These are phyloP conservation scores for Branchellion lobata DNA, from an alignment of 2,888 invertebrate species.

Conservation along the genomic window DNA sequence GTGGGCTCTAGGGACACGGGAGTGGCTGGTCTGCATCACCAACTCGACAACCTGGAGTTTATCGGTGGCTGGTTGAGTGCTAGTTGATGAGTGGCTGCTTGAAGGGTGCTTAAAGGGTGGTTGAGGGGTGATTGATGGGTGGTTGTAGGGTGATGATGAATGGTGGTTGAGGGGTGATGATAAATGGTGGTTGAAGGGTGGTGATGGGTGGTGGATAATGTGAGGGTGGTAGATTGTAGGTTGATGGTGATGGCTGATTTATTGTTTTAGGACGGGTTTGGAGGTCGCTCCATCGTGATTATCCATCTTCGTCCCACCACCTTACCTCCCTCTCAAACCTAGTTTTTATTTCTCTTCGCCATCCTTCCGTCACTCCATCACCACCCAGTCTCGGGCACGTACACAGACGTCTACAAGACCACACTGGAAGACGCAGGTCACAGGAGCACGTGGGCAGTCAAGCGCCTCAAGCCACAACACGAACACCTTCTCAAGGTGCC, in stretches of 20 bases:
- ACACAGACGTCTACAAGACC: not conserved
- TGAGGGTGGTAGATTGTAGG: not conserved
- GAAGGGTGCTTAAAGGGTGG: not conserved
- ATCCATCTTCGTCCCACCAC: too few relatives aligned
- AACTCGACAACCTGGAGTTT: too few relatives aligned
- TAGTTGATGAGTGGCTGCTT: not conserved
- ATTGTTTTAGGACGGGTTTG: not conserved
- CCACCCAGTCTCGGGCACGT: not conserved
- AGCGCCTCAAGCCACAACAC: not conserved
- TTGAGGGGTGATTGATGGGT: too few relatives aligned
- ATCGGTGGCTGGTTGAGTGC: not conserved
- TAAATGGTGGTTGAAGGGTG: not conserved
- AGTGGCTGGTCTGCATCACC: too few relatives aligned
- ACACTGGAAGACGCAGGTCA: not conserved
- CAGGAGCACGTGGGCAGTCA: not conserved
- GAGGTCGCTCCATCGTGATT: not conserved
- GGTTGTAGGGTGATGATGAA: not conserved
- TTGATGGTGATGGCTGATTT: not conserved
- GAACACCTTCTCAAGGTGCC: not conserved
- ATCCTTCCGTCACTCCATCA: too few relatives aligned
- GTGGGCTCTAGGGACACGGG: too few relatives aligned
- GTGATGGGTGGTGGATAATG: not conserved
- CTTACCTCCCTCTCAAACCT: too few relatives aligned
- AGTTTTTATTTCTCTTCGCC: too few relatives aligned
- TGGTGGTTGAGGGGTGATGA: not conserved